Percentiles rank a stretch among this genome's conserved stretches.
phyloP scores from a whole-genome alignment of 2,888 invertebrate genomes.

The Dascillus cervinus region DNA sequence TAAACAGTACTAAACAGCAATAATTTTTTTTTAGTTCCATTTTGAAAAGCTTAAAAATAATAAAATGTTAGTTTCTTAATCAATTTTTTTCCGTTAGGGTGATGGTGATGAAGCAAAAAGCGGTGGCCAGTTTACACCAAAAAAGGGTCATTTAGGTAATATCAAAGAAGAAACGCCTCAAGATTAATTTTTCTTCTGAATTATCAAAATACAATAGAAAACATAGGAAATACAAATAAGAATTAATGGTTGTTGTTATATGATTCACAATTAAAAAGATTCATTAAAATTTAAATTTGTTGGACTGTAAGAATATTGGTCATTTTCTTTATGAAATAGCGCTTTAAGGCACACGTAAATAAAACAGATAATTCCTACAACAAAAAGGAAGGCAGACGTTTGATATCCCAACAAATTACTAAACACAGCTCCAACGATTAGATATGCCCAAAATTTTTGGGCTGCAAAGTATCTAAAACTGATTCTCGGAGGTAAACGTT shows the following conservation, averaged over 20 bases:
- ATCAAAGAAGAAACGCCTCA: constrained; percentile 37
- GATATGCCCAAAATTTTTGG: constrained; percentile 50
- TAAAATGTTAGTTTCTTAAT: not conserved
- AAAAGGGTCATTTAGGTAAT: constrained; percentile 36
- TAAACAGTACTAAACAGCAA: not conserved
- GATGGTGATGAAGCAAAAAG: constrained; percentile 30
- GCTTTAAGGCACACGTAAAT: constrained; percentile 47
- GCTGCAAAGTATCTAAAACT: constrained; percentile 61
- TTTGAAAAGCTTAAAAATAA: too few species aligned
- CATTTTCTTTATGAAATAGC: constrained; percentile 15
- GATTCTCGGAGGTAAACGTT: constrained; percentile 57
- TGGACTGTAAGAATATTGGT: too few species aligned
- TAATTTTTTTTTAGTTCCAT: not conserved
- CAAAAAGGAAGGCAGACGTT: constrained; percentile 44
- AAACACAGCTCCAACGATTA: constrained; percentile 47
- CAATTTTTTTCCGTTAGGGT: constrained; percentile 25
- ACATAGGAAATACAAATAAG: not conserved
- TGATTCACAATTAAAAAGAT: constrained; percentile 4
- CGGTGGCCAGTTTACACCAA: constrained; percentile 18
- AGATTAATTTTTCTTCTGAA: constrained; percentile 18
- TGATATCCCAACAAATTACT: constrained; percentile 49
- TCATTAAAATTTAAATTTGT: too few species aligned
- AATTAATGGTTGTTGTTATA: constrained; percentile 5
- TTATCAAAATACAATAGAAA: constrained; percentile 1
- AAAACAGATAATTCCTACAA: constrained; percentile 44